phyloP scores from a whole-genome alignment of 2,888 invertebrate genomes.

The Hydraecia micacea region DNA sequence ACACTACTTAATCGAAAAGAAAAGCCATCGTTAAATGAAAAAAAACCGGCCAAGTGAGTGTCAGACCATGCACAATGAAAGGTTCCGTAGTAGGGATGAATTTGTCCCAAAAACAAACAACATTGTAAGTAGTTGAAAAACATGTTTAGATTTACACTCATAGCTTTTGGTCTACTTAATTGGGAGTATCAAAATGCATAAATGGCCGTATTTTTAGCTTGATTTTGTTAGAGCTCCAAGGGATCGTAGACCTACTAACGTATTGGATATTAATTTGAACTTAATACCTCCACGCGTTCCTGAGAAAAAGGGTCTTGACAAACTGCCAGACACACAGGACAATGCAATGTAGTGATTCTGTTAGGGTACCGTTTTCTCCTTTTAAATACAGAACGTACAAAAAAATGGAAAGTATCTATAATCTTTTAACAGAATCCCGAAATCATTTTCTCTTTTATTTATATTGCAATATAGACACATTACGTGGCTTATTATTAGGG shows the following conservation, averaged over 20 bases:
- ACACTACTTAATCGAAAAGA: background rate
- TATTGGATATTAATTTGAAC: too few species aligned
- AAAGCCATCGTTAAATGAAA: too few species aligned
- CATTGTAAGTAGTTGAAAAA: background rate
- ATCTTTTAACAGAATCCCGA: background rate
- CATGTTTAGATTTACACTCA: background rate
- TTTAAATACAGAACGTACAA: background rate
- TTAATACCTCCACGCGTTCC: background rate
- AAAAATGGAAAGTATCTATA: background rate
- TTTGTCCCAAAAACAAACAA: background rate
- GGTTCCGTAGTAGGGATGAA: background rate
- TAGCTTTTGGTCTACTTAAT: too few species aligned
- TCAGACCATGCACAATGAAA: background rate
- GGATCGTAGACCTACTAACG: too few species aligned
- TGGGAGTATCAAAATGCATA: too few species aligned
- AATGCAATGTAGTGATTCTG: background rate
- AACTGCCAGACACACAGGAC: too few species aligned
- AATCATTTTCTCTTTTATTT: background rate
- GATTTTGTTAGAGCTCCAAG: too few species aligned
- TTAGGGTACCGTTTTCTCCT: background rate
- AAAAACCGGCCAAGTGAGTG: background rate
- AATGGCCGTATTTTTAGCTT: too few species aligned
- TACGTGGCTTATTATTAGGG: slow-evolving; percentile 49
- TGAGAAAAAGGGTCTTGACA: background rate
- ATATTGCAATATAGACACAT: slow-evolving; percentile 7